Evolutionary conservation across 2,113 vertebrate species (phyloP).

Genomic region (Corvus moneduloides): DNA sequence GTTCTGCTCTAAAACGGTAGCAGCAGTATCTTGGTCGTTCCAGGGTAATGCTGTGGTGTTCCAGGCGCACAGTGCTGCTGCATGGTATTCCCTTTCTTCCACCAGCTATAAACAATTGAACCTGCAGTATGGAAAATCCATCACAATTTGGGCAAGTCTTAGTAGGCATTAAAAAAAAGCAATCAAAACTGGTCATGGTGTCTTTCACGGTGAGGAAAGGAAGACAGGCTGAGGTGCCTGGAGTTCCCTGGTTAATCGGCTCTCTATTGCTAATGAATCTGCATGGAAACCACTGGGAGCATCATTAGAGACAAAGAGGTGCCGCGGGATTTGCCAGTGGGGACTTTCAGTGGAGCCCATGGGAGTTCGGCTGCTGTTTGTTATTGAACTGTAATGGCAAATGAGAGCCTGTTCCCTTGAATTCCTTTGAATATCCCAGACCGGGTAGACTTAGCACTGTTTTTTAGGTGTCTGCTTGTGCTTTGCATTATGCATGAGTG

Average conservation of each 20-base stretch:
- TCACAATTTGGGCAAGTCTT: background rate
- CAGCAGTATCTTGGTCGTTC: background rate
- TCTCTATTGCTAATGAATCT: background rate
- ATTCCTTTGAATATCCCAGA: conserved; percentile 31
- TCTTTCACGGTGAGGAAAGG: background rate
- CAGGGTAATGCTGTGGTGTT: accelerated
- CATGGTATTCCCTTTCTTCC: background rate
- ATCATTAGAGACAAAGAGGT: background rate
- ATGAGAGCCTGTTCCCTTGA: background rate
- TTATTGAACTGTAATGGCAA: background rate
- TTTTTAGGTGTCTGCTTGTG: conserved; percentile 20
- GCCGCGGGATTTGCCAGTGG: background rate
- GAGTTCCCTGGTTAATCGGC: background rate
- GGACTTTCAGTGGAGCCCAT: background rate
- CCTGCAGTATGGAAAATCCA: background rate
- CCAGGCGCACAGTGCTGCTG: accelerated
- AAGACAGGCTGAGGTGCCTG: background rate
- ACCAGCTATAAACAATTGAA: background rate
- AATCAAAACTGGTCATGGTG: background rate
- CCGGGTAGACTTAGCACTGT: background rate
- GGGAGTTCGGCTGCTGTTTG: background rate
- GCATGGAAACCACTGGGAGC: background rate
- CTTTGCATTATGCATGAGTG: conserved; percentile 50
- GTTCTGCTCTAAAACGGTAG: background rate
- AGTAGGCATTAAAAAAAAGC: background rate